A percentile compares a stretch with the other conserved stretches of the same genome.
phyloP scores from a whole-genome alignment of 2,888 invertebrate genomes.

The Nasonia oneida region DNA sequence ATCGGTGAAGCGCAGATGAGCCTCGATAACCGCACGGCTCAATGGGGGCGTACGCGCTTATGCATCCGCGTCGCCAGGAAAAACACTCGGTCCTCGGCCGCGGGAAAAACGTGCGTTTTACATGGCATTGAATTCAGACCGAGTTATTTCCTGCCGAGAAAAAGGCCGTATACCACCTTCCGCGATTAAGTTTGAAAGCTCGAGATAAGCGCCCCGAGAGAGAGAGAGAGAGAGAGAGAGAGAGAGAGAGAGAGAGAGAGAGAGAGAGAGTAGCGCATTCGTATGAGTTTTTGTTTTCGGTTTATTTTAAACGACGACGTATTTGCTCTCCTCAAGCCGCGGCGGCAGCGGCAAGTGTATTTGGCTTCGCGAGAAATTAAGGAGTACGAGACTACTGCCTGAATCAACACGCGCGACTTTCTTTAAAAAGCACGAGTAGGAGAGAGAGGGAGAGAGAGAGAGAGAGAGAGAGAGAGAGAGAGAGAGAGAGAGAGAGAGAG shows the following conservation, averaged over 20 bases:
- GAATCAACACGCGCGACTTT: conserved; percentile 9
- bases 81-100: too few relatives aligned
- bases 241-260: background rate
- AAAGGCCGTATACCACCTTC: background rate
- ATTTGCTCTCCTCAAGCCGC: background rate
- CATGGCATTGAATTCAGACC: conserved; percentile 58
- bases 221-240: background rate
- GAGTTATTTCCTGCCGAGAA: background rate
- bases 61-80: too few relatives aligned
- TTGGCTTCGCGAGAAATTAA: conserved; percentile 2
- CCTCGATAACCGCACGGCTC: background rate
- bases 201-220: background rate
- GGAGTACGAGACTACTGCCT: background rate
- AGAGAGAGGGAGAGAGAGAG: background rate
- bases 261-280: background rate
- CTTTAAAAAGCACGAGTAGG: background rate
- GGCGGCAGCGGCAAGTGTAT: background rate
- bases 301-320: conserved; percentile 8
- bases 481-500: background rate
- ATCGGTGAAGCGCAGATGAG: too few relatives aligned
- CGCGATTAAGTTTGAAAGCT: conserved; percentile 31
- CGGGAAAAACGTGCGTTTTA: conserved; percentile 46
- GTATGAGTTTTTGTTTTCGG: conserved; percentile 1
- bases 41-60: background rate
- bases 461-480: background rate